Evolutionary conservation across 2,797 vertebrate genomes (phyloP).

Genomic region (Lepidocolaptes lacrymiger): DNA sequence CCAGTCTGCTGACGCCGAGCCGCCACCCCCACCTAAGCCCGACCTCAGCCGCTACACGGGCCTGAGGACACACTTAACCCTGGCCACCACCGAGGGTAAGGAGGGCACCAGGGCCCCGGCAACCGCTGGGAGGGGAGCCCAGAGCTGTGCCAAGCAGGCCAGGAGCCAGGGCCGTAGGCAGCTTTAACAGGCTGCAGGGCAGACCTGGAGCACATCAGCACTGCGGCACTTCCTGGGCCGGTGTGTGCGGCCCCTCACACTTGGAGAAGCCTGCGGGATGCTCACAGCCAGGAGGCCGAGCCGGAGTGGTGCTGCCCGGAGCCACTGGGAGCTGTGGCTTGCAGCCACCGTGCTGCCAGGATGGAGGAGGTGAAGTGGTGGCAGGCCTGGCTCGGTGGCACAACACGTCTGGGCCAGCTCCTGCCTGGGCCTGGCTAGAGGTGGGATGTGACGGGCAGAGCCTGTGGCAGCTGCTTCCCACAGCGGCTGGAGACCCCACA

Average conservation of each 20-base stretch:
- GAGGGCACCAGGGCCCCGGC: neutral
- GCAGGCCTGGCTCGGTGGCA: neutral
- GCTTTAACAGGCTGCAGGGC: neutral
- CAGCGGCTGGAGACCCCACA: neutral
- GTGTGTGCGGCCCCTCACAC: neutral
- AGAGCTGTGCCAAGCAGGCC: neutral
- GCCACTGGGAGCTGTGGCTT: neutral
- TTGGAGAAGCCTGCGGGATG: neutral
- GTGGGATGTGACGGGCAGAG: constrained; percentile 18
- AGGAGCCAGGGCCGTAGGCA: neutral
- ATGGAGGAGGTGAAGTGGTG: neutral
- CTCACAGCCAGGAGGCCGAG: neutral
- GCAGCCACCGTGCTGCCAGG: accelerated
- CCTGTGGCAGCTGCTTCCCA: neutral
- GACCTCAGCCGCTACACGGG: constrained; percentile 88
- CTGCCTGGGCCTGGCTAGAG: neutral
- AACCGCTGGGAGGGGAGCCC: neutral
- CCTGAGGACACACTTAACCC: constrained; percentile 79
- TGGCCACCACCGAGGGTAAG: constrained; percentile 81
- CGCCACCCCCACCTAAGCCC: constrained; percentile 95
- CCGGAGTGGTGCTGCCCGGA: accelerated
- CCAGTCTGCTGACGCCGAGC: constrained; percentile 93
- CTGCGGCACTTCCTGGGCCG: accelerated
- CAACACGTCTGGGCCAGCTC: neutral
- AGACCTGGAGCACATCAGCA: neutral